Evolutionary conservation across 2,113 vertebrate genomes (phyloP).

Genomic region (Blennius ocellaris): DNA sequence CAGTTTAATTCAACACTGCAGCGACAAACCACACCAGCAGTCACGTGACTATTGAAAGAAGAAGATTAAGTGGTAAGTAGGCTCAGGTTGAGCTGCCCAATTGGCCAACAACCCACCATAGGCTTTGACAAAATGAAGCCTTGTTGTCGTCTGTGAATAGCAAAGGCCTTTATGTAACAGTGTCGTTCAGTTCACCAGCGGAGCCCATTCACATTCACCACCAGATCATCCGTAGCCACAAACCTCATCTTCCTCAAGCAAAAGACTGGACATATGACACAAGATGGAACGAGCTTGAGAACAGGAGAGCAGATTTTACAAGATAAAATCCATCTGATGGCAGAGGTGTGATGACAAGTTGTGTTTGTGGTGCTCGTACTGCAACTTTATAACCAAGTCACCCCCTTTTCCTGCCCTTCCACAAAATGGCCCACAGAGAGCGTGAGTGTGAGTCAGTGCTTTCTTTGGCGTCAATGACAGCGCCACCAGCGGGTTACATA

Average conservation of each 20-base stretch:
- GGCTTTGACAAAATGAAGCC: slow-evolving; percentile 20
- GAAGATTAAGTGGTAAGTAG: no score
- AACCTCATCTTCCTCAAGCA: slow-evolving; percentile 35
- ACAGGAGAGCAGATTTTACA: no score
- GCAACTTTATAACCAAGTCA: slow-evolving; percentile 26
- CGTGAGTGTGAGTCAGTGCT: slow-evolving; percentile 43
- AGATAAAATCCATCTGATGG: slow-evolving; percentile 25
- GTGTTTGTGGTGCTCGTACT: slow-evolving; percentile 1
- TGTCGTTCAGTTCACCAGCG: slow-evolving; percentile 64
- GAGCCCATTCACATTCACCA: slow-evolving; percentile 72
- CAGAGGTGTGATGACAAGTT: slow-evolving; percentile 22
- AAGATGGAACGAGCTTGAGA: slow-evolving; percentile 7
- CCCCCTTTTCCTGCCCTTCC: slow-evolving; percentile 48
- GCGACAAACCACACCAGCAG: no score
- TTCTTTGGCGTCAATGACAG: slow-evolving; percentile 48
- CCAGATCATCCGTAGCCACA: slow-evolving; percentile 46
- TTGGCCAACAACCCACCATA: no score
- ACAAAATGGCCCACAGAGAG: slow-evolving; percentile 33
- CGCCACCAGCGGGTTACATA: slow-evolving; percentile 62
- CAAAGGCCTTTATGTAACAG: slow-evolving; percentile 62
- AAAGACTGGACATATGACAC: slow-evolving; percentile 19
- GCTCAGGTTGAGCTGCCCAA: no score
- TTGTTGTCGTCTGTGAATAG: slow-evolving; percentile 61
- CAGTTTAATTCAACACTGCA: no score
- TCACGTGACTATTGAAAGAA: no score